Evolutionary conservation across 2,113 vertebrate species (phyloP).

Genomic region (Myxocyprinus asiaticus): DNA sequence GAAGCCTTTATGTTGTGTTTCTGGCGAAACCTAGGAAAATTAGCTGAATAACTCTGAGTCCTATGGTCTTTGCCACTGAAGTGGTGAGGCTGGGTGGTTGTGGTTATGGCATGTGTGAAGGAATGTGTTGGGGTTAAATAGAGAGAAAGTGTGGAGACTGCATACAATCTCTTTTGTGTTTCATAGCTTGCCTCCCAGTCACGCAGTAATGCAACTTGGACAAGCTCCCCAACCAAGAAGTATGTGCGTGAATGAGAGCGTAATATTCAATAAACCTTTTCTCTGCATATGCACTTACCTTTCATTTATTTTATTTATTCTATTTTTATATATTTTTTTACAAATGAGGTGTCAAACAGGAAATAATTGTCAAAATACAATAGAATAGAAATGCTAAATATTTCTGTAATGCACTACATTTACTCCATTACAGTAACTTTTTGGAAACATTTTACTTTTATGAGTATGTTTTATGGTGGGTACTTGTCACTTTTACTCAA

Average conservation of each 20-base stretch:
- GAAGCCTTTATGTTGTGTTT: background rate
- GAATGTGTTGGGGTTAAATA: conserved; percentile 55
- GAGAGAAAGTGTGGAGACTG: conserved; percentile 34
- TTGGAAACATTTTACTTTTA: no score
- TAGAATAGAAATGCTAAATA: no score
- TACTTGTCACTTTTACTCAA: no score
- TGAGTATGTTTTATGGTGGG: no score
- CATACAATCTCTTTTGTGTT: conserved; percentile 51
- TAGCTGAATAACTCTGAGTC: background rate
- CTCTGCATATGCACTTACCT: background rate
- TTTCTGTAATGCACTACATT: no score
- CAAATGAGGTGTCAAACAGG: no score
- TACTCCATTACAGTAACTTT: no score
- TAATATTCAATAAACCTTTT: conserved; percentile 13
- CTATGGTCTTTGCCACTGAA: background rate
- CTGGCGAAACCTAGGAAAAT: conserved; percentile 10
- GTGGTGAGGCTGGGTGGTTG: background rate
- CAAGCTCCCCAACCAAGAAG: conserved; percentile 4
- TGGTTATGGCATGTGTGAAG: conserved; percentile 52
- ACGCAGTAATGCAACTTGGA: conserved; percentile 43
- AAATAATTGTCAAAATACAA: no score
- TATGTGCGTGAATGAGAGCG: conserved; percentile 13
- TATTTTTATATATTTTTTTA: no score
- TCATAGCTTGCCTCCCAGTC: conserved; percentile 35
- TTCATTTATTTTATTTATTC: no score